Evolutionary conservation across 2,888 invertebrate species (phyloP).

Genomic region (Catocala sponsa): DNA sequence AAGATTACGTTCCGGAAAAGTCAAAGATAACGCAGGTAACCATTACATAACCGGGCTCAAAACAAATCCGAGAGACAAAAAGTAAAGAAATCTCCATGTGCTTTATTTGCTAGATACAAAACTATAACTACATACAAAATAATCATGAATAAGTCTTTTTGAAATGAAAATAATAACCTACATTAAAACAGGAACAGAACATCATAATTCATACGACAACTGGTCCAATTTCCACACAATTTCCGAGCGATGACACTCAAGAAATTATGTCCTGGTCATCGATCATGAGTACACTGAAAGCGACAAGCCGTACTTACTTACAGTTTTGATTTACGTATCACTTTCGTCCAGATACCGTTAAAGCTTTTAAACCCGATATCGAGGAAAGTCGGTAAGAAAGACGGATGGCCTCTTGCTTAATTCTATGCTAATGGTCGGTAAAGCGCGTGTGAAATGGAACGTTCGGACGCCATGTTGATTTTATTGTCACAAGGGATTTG

Average conservation of each 20-base stretch:
- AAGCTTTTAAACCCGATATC: slow-evolving; percentile 76
- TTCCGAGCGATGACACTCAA: slow-evolving; percentile 42
- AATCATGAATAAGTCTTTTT: neutral
- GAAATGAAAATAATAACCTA: neutral
- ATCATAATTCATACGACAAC: slow-evolving; percentile 13
- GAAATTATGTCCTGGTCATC: slow-evolving; percentile 53
- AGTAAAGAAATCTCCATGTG: too few relatives aligned
- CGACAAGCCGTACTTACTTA: slow-evolving; percentile 61
- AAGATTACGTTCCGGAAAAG: too few relatives aligned
- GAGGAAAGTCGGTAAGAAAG: slow-evolving; percentile 78
- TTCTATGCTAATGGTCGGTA: slow-evolving; percentile 71
- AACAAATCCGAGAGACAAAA: too few relatives aligned
- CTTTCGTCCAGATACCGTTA: slow-evolving; percentile 83
- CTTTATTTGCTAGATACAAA: too few relatives aligned
- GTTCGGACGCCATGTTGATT: slow-evolving; percentile 43
- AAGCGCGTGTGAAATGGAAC: slow-evolving; percentile 76
- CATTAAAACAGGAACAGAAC: neutral
- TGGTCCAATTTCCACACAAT: slow-evolving; percentile 44
- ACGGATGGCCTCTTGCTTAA: slow-evolving; percentile 73
- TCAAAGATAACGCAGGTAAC: too few relatives aligned
- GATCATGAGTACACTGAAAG: slow-evolving; percentile 66
- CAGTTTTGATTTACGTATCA: slow-evolving; percentile 78
- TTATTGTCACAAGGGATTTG: slow-evolving; percentile 46
- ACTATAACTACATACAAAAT: too few relatives aligned
- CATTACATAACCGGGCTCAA: too few relatives aligned